Percentiles rank a stretch among this genome's conserved stretches.
These are phyloP conservation scores for Tetragonula carbonaria DNA, from an alignment of 2,888 invertebrate genomes.

Conservation along the genomic window DNA sequence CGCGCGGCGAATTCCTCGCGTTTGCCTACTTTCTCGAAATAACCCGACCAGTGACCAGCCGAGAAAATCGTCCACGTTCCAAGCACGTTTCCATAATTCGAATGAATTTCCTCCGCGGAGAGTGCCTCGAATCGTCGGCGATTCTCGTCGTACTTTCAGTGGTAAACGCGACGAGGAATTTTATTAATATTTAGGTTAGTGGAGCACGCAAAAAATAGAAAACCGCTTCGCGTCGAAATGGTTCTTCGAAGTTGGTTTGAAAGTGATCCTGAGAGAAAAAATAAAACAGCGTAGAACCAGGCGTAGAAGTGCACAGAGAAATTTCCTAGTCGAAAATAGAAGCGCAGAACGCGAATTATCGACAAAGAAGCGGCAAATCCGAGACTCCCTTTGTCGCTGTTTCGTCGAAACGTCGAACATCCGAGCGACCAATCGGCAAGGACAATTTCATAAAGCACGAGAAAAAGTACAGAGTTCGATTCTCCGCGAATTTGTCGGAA, in stretches of 20 bases:
- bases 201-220: slow-evolving; percentile 7
- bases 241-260: slow-evolving; percentile 16
- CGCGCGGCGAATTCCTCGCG: slow-evolving; percentile 51
- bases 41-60: slow-evolving; percentile 34
- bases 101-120: slow-evolving; percentile 7
- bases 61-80: slow-evolving; percentile 22
- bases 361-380: not conserved
- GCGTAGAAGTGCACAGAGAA: not conserved
- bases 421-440: not conserved
- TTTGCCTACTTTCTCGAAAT: slow-evolving; percentile 65
- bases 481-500: not conserved
- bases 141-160: not conserved
- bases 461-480: not conserved
- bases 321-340: not conserved
- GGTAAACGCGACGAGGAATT: slow-evolving; percentile 10
- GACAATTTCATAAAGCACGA: not conserved
- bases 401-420: not conserved
- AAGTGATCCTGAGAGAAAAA: not conserved
- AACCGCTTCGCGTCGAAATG: not conserved
- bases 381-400: not conserved
- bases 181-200: slow-evolving; percentile 23
- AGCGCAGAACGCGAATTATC: not conserved
- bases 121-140: not conserved
- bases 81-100: slow-evolving; percentile 11
- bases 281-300: too few species aligned